A percentile compares a stretch with the other conserved stretches of the same genome.
Conservation (phyloP, 2,888 invertebrate genomes). For the Drymonia ruficornis region DNA sequence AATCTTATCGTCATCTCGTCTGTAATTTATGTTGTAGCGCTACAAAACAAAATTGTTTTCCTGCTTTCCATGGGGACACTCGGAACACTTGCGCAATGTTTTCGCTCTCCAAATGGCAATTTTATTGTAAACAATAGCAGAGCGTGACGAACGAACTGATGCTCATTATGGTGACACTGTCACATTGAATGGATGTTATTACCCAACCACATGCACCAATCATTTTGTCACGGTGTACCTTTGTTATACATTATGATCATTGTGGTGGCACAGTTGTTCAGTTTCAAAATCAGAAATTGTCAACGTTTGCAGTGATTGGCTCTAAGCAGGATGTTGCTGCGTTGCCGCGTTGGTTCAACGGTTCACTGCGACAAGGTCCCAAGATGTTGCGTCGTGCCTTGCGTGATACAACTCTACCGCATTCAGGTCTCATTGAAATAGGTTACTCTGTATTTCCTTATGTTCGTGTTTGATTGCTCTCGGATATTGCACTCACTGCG, state of each 20-base stretch:
- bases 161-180: conserved; percentile 37
- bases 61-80: conserved; percentile 3
- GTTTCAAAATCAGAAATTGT: conserved; percentile 26
- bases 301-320: conserved; percentile 28
- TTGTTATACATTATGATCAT: conserved; percentile 10
- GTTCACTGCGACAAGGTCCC: conserved; percentile 38
- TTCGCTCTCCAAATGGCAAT: conserved; percentile 38
- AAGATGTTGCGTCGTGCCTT: conserved; percentile 18
- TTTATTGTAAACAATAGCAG: conserved; percentile 37
- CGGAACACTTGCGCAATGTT: conserved; percentile 28
- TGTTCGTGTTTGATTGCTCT: conserved; percentile 29
- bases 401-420: conserved; percentile 35
- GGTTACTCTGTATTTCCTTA: conserved; percentile 38
- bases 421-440: conserved; percentile 31
- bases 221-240: conserved; percentile 41
- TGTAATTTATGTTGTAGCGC: background rate
- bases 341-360: conserved; percentile 26
- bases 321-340: conserved; percentile 61
- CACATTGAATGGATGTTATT: conserved; percentile 39
- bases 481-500: conserved; percentile 28
- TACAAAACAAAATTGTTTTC: conserved; percentile 9
- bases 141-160: conserved; percentile 41
- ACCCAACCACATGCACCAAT: conserved; percentile 39
- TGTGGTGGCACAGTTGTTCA: conserved; percentile 18
- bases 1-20: conserved; percentile 1